These are phyloP conservation scores for Aldrovandia affinis DNA, from an alignment of 2,797 vertebrate species.

Conservation along the genomic window DNA sequence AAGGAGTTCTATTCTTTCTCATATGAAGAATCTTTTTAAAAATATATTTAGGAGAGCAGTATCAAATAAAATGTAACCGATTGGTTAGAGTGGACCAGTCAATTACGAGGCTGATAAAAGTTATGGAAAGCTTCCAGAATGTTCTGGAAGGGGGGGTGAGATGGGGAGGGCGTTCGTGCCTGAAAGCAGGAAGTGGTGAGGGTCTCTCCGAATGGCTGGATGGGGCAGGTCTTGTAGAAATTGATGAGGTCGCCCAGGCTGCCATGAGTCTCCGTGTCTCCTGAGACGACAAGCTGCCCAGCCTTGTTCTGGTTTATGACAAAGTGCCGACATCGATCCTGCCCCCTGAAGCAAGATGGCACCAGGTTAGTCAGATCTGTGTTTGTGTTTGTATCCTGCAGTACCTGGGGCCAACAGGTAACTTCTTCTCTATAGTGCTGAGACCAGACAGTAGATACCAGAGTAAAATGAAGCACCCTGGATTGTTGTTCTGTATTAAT, in stretches of 20 bases:
- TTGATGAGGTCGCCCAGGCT: conserved; percentile 73
- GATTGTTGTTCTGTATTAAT: too few relatives aligned
- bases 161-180: conserved; percentile 56
- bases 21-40: neutral
- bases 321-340: conserved; percentile 84
- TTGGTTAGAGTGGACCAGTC: neutral
- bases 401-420: neutral
- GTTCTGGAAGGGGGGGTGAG: too few relatives aligned
- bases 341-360: conserved; percentile 70
- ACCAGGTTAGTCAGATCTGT: neutral
- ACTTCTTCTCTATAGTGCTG: too few relatives aligned
- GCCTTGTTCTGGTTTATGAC: conserved; percentile 77
- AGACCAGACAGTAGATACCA: too few relatives aligned
- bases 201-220: conserved; percentile 84
- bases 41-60: neutral
- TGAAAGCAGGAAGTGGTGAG: conserved; percentile 74
- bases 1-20: neutral
- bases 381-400: neutral
- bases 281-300: conserved; percentile 76
- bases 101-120: too few relatives aligned
- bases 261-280: conserved; percentile 71
- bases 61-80: neutral
- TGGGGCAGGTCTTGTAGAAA: conserved; percentile 73
- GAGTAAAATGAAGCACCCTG: too few relatives aligned
- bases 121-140: too few relatives aligned